Evolutionary conservation across 2,888 invertebrate species (phyloP), one percentile per base, ranked within the genome.

Genomic region (Crematogaster levior): DNA sequence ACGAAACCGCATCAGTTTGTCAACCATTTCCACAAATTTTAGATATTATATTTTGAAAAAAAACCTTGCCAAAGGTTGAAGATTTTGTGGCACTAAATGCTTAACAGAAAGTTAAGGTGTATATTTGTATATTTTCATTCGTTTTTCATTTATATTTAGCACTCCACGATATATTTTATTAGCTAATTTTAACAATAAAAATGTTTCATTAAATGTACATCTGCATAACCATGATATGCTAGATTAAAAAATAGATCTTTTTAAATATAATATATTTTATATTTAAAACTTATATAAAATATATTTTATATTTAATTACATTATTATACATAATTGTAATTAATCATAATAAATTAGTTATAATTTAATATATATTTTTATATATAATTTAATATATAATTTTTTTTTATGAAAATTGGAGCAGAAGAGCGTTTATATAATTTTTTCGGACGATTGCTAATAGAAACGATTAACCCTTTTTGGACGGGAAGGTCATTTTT

Each of bases 1-100:
- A 84, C 73, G 30, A 56, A 79, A 79, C 77, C 56, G 75, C 82
- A 53, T 37, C 51, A 70, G 58, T 83, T 86, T 68, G 72, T 83
- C 81, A 60, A 66, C 34, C 61, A 30, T 37, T 68, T 74, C 68
- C 65, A 56, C 82, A 77, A 82, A 83, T 79, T 65, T 43, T 21
- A 27, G 27, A 24, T 65, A 24, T n/a, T n/a, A 18, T 68, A 43
- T 27, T 43, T 63, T 18, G 53, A 21, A 43, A 37, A 77, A 75
- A 70, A 77, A 48, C 9, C 37, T 73, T 65, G 34, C 61, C 43
- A 24, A 12, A 21, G 30, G 1, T 1, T 46, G 1, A 48, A 63
- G 6, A 48, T 24, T 10, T 27, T n/a, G 15, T 18, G 18, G 12
- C 12, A 15, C 3, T 74, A n/a, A 43, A 74, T 18, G 24, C 27